Base-by-base conservation (phyloP, 2,113 vertebrate species). In the Neotragus pygmaeus region DNA sequence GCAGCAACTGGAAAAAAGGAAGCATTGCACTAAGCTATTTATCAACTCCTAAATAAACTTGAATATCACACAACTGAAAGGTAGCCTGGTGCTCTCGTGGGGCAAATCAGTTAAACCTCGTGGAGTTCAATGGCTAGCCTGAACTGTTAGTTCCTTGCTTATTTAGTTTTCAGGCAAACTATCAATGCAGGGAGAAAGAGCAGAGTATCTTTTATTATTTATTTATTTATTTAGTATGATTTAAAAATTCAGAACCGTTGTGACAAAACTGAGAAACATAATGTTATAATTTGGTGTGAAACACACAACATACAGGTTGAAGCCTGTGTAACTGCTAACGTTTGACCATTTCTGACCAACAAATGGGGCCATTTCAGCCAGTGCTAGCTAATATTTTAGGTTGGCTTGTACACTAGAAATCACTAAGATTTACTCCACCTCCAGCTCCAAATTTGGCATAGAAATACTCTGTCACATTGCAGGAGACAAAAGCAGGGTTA, bases 21-120 rank as follows among this genome's bases (percentile, higher is more conserved):
- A 95, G 88, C 81, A 96, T 75, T 53, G 82, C 51, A 60, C 82
- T 49, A 75, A 96, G 82, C 94, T 95, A 97, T 96, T 96, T 96
- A 97, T 98, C 84, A 97, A 86, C 82, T 93, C 86, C 85, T 89
- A 98, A 98, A 97, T 95, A 97, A 86, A 98, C 70, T 58, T 93
- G 45, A 96, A 97, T 60, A 51, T 6, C 0, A 21, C 51, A 83
- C 6, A 94, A 57, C 45, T 88, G 80, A 97, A 97, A 91, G 94
- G 13, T 27, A 92, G 12, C 12, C 23, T 23, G 15, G 25, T 13
- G 36, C 53, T 91, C 83, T 66, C 88, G 30, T 88, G 83, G 55
- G 86, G 30, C 43, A 87, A 96, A 62, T 58, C 60, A 90, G 39
- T 94, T 88, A 92, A 97, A 97, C 51, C 28, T 51, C 2, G 0